Evolutionary conservation across 2,888 invertebrate species (phyloP), one percentile per base, ranked within the genome.

Genomic region (Sesia apiformis): DNA sequence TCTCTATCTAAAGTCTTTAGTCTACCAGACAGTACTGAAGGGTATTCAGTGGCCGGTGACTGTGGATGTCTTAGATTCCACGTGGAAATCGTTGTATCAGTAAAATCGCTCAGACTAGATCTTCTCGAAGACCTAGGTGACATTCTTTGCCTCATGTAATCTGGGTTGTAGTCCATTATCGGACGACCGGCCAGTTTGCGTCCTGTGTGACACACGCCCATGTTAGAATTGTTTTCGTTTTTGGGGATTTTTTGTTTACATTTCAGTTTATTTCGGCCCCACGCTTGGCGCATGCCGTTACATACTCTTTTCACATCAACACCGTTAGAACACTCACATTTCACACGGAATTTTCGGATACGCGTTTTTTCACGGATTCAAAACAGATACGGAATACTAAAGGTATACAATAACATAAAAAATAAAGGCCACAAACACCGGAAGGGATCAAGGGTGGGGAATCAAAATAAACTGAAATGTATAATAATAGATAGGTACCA

Each of bases 381-480:
- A 38, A 38, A 50, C 38, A 38, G 4, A 50, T 42, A 49, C 4
- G 49, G 49, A 8, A 8, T 52, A 52, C 7, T 7, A 8, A 52
- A 46, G 7, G 43, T 46, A 23, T 49, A 23, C 4, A 40, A 8
- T 67, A 75, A 76, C 71, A 76, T 63, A 65, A 57, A 38, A 53
- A 43, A 63, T 61, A 55, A 63, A 59, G 68, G 68, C 63, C 65
- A 73, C 83, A 82, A 66, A 77, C 80, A 85, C 80, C 84, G 74
- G 77, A 66, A 52, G 67, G 74, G 74, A 71, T 57, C n/a, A 64
- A 62, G 72, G 72, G 65, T 63, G 67, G 70, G 76, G 76, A 71
- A 72, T 73, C 70, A 82, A 87, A 87, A 87, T 87, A 88, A 88
- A 89, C 88, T 89, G 89, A 89, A 89, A 89, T 89, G 89, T 88